A percentile compares a stretch with the other conserved stretches of the same genome.
These are phyloP conservation scores for Galbula dea DNA, from an alignment of 2,113 vertebrate genomes.

Conservation along the genomic window DNA sequence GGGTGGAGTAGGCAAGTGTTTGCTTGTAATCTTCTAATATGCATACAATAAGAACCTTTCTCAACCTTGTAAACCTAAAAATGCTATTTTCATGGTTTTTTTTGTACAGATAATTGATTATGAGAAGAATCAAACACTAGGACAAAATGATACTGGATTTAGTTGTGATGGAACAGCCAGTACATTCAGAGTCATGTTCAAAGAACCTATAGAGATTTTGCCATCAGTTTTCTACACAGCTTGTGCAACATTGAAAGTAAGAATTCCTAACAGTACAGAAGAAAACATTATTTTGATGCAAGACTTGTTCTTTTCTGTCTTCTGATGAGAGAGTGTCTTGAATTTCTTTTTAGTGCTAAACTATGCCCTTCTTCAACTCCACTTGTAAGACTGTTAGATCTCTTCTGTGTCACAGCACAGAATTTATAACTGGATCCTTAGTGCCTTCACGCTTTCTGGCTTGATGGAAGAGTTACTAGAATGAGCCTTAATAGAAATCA, in stretches of 20 bases:
- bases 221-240: constrained; percentile 92
- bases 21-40: background rate
- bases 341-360: background rate
- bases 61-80: background rate
- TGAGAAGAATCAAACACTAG: constrained; percentile 88
- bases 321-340: background rate
- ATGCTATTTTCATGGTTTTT: background rate
- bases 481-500: background rate
- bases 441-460: background rate
- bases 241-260: constrained; percentile 90
- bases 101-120: constrained; percentile 87
- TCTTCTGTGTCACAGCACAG: background rate
- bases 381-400: background rate
- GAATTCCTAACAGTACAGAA: background rate
- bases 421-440: background rate
- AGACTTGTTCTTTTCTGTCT: background rate
- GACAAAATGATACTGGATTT: constrained; percentile 92
- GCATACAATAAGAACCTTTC: background rate
- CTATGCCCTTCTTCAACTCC: background rate
- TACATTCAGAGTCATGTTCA: constrained; percentile 95
- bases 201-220: constrained; percentile 90
- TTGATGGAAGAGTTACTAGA: background rate
- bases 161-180: constrained; percentile 90
- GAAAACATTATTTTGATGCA: background rate
- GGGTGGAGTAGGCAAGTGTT: background rate